These are phyloP conservation scores for Oeneis ivallda DNA, from an alignment of 2,888 invertebrate genomes.

Conservation along the genomic window DNA sequence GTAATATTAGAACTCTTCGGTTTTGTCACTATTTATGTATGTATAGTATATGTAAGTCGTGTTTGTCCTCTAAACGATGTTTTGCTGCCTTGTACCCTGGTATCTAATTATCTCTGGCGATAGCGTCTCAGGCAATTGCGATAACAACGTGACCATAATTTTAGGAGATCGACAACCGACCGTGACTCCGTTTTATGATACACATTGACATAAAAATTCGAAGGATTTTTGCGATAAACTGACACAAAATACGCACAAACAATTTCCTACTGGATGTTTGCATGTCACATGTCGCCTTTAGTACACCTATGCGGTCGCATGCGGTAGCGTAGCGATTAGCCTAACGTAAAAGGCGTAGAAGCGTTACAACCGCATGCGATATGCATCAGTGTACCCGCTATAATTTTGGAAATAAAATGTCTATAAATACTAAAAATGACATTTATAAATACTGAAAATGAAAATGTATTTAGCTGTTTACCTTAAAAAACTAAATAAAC, in stretches of 20 bases:
- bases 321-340: too few relatives aligned
- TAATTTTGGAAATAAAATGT: too few relatives aligned
- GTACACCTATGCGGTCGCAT: too few relatives aligned
- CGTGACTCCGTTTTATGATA: constrained; percentile 72
- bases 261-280: constrained; percentile 39
- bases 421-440: too few relatives aligned
- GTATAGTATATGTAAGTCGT: constrained; percentile 11
- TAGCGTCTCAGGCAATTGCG: constrained; percentile 53
- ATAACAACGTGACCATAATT: constrained; percentile 72
- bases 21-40: neutral
- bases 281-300: neutral
- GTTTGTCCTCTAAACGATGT: constrained; percentile 39
- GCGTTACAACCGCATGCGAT: too few relatives aligned
- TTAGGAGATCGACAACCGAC: constrained; percentile 78
- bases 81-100: constrained; percentile 44
- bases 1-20: neutral
- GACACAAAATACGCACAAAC: constrained; percentile 54
- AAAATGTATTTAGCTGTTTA: too few relatives aligned
- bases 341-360: too few relatives aligned
- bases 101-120: constrained; percentile 59
- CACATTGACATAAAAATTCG: constrained; percentile 57
- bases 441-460: too few relatives aligned
- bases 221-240: constrained; percentile 73
- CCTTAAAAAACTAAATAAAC: too few relatives aligned
- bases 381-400: too few relatives aligned